phyloP scores from a whole-genome alignment of 2,113 vertebrate genomes.

The Eonycteris spelaea region DNA sequence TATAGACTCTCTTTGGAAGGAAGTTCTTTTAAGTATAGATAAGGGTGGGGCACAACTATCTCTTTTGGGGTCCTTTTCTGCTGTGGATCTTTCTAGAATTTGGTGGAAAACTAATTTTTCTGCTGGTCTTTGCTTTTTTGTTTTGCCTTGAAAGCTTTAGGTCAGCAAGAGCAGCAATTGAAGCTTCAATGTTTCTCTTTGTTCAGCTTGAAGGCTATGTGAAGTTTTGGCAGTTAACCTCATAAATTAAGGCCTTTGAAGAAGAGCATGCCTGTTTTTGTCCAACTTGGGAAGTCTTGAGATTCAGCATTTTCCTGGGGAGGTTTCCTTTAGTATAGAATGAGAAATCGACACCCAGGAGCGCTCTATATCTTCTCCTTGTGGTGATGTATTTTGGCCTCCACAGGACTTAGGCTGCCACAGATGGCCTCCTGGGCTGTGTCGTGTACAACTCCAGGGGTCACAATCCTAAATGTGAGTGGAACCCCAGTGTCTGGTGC shows the following conservation, averaged over 20 bases:
- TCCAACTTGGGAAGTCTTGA: neutral
- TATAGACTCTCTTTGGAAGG: neutral
- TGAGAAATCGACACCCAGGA: neutral
- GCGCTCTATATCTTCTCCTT: neutral
- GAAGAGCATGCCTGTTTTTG: slow-evolving; percentile 12
- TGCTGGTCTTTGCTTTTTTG: neutral
- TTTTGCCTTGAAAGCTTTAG: slow-evolving; percentile 20
- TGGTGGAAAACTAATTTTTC: neutral
- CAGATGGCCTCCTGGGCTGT: neutral
- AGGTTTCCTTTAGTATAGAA: neutral
- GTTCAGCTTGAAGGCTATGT: neutral
- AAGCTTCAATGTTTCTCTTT: slow-evolving; percentile 20
- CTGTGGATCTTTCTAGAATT: neutral
- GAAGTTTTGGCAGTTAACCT: slow-evolving; percentile 31
- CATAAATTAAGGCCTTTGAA: slow-evolving; percentile 44
- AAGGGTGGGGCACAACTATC: neutral
- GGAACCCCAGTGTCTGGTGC: neutral
- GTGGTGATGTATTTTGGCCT: neutral
- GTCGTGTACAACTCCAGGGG: neutral
- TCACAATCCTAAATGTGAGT: neutral
- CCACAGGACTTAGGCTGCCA: neutral
- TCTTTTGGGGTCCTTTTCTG: neutral
- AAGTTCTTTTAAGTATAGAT: neutral
- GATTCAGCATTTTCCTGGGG: neutral
- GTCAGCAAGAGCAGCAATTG: neutral